These are phyloP conservation scores for Phortica magna DNA, from an alignment of 2,888 invertebrate species.

Conservation along the genomic window DNA sequence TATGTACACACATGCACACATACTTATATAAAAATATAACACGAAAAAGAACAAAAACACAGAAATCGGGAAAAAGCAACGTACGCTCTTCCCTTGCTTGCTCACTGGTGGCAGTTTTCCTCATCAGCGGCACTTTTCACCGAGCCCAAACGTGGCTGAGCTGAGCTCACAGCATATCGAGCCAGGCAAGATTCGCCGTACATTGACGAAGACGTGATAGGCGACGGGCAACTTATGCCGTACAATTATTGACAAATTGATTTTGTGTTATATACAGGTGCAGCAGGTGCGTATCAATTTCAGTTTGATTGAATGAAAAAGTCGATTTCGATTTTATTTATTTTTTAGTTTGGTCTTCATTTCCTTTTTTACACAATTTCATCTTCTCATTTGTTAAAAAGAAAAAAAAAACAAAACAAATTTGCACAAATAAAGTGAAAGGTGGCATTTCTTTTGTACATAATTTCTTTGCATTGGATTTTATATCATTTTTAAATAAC, in stretches of 20 bases:
- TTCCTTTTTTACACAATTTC: slow-evolving; percentile 39
- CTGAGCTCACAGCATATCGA: no score
- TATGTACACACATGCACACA: neutral
- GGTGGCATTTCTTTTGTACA: slow-evolving; percentile 61
- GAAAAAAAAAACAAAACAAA: slow-evolving; percentile 39
- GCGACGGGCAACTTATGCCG: neutral
- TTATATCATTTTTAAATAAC: neutral
- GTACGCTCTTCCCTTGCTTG: neutral
- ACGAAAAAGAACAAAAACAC: slow-evolving; percentile 50
- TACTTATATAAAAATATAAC: slow-evolving; percentile 37
- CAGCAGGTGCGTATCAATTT: slow-evolving; percentile 54
- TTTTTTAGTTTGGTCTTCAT: slow-evolving; percentile 40
- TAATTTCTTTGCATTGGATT: slow-evolving; percentile 29
- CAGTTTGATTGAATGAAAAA: slow-evolving; percentile 38
- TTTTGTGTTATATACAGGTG: slow-evolving; percentile 39
- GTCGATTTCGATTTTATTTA: slow-evolving; percentile 34
- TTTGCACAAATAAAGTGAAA: slow-evolving; percentile 64
- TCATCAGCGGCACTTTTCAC: slow-evolving; percentile 65
- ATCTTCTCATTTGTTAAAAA: slow-evolving; percentile 45
- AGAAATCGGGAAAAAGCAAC: slow-evolving; percentile 24
- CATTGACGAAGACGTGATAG: neutral
- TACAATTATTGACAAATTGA: slow-evolving; percentile 47
- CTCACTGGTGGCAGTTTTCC: slow-evolving; percentile 65
- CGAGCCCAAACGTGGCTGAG: neutral
- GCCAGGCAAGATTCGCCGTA: neutral